Percentiles rank a stretch among this genome's conserved stretches.
Conservation (phyloP, 2,797 vertebrate genomes). For the Spondyliosoma cantharus region DNA sequence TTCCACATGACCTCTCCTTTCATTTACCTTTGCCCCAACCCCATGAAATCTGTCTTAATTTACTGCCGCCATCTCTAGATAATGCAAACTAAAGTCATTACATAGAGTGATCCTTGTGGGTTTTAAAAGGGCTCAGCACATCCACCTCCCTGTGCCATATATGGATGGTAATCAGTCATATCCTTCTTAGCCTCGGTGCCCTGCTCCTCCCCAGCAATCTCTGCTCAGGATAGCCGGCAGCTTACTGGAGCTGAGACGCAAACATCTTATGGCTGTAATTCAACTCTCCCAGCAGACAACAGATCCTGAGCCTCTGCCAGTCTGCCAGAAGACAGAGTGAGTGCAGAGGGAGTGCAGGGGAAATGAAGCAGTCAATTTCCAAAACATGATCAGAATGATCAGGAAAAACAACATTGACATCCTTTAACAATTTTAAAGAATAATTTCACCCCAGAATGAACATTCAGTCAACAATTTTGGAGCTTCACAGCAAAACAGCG, state of each 20-base stretch:
- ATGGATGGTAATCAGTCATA: constrained; percentile 57
- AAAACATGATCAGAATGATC: not conserved
- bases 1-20: not conserved
- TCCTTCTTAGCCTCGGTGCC: constrained; percentile 38
- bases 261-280: constrained; percentile 7
- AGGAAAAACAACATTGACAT: not conserved
- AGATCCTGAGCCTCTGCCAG: not conserved
- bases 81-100: constrained; percentile 62
- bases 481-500: no score
- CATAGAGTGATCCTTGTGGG: constrained; percentile 53
- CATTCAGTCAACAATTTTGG: no score
- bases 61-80: constrained; percentile 41
- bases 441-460: no score
- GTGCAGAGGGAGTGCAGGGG: not conserved
- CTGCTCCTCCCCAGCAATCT: not conserved
- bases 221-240: constrained; percentile 17
- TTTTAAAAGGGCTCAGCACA: constrained; percentile 67
- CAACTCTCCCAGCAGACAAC: not conserved
- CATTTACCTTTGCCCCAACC: constrained; percentile 19
- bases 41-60: constrained; percentile 48
- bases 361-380: not conserved
- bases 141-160: constrained; percentile 43
- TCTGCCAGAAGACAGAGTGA: not conserved
- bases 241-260: constrained; percentile 5
- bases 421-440: not conserved